Conservation (phyloP, 2,888 invertebrate genomes). For the Anthoptus insignis region DNA sequence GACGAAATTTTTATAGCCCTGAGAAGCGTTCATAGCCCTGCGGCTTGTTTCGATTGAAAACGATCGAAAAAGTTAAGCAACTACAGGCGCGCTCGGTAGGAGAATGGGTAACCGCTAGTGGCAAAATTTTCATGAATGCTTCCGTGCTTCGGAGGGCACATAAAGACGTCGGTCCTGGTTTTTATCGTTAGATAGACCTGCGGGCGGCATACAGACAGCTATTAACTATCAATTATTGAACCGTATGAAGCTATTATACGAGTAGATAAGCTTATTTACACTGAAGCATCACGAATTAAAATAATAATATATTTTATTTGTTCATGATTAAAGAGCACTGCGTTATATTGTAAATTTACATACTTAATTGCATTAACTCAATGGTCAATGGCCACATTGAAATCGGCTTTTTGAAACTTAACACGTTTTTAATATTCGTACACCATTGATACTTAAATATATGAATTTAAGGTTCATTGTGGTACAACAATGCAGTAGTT, state of each 20-base stretch:
- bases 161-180: too few species aligned
- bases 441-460: neutral
- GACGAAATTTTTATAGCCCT: too few species aligned
- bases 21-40: too few species aligned
- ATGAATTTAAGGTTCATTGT: conserved; percentile 8
- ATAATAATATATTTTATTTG: conserved; percentile 21
- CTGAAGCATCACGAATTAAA: neutral
- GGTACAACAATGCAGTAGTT: neutral
- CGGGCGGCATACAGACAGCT: neutral
- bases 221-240: neutral
- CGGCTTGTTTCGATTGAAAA: too few species aligned
- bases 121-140: too few species aligned
- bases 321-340: conserved; percentile 23
- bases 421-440: conserved; percentile 13
- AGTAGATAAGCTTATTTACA: conserved; percentile 5
- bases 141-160: too few species aligned
- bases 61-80: too few species aligned
- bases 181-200: too few species aligned
- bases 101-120: too few species aligned
- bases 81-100: too few species aligned
- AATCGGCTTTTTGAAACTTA: conserved; percentile 17
- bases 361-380: conserved; percentile 30
- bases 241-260: neutral
- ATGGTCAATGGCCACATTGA: conserved; percentile 18
- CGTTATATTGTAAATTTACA: conserved; percentile 25